Base-by-base conservation (phyloP, 2,113 vertebrate species). In the Prunella himalayana region DNA sequence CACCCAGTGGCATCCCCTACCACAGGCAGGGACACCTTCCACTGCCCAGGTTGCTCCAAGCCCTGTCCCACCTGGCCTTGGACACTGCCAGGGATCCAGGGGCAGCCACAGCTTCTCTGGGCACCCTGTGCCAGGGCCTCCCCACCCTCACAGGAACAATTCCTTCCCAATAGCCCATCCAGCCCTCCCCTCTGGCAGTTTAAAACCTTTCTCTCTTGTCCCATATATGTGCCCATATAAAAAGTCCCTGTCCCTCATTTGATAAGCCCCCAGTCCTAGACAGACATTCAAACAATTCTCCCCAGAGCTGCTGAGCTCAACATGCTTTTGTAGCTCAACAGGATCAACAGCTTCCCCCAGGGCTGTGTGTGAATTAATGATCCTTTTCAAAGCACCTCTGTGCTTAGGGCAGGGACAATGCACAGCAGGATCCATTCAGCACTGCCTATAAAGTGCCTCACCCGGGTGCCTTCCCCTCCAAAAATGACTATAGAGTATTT, bases 51-150 rank as follows among this genome's bases (percentile, higher is more conserved):
- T 0, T 53, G 20, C 45, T 60, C 78, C 51, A 66, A 27, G 16
- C 6, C 20, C 60, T 0, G 0, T 82, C 39, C 70, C 76, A 0
- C 21, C 39, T 20, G 15, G 54, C 47, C 47, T 35, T 10, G 54
- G 47, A 27, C 41, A 69, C n/a, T 76, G 0, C 4, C 79, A 69
- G 47, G 30, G n/a, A 41, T 31, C 23, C n/a, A 54, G 54, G 25
- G 30, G 39, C 54, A 82, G 30, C 39, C 53, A 60, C 45, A 75
- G 78, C 61, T 89, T 35, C 78, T 53, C 45, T 82, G 30, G 28
- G 16, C 39, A 82, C 3, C 28, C 53, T 60, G 28, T 47, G 24
- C 16, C 30, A 41, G 39, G 45, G 70, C 4, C 30, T 82, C 0
- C 0, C 21, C 47, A 76, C 21, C 20, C 25, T 69, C 25, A 2